Evolutionary conservation across 2,113 vertebrate species (phyloP).

Genomic region (Oncorhynchus keta): DNA sequence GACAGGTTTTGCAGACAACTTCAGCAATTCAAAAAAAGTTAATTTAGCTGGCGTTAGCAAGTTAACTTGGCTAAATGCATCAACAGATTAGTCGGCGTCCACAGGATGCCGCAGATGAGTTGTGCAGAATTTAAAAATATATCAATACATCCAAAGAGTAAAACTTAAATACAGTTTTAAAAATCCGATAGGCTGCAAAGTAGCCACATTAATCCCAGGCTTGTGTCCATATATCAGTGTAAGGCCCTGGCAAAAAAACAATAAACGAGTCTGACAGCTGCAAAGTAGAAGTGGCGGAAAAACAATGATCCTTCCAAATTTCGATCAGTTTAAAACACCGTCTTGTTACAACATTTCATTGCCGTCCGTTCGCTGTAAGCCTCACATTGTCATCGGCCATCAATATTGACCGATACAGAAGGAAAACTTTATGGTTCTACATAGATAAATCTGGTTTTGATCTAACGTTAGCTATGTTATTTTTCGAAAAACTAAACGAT

Average conservation of each 20-base stretch:
- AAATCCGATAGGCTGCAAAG: slow-evolving; percentile 6
- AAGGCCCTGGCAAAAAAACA: slow-evolving; percentile 50
- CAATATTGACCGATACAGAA: background rate
- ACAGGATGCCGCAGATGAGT: slow-evolving; percentile 65
- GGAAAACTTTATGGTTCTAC: background rate
- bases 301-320: slow-evolving; percentile 68
- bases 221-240: slow-evolving; percentile 46
- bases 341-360: slow-evolving; percentile 47
- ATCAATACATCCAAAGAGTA: slow-evolving; percentile 58
- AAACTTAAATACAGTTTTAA: slow-evolving; percentile 36
- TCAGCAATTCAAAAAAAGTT: slow-evolving; percentile 47
- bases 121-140: slow-evolving; percentile 51
- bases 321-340: slow-evolving; percentile 62
- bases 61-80: slow-evolving; percentile 44
- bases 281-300: slow-evolving; percentile 72
- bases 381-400: slow-evolving; percentile 38
- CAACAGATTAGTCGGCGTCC: slow-evolving; percentile 71
- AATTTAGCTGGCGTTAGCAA: no score
- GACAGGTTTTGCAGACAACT: slow-evolving; percentile 52
- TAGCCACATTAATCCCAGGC: slow-evolving; percentile 50
- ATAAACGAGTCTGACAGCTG: slow-evolving; percentile 75
- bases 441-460: slow-evolving; percentile 14
- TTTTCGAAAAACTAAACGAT: slow-evolving; percentile 60
- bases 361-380: slow-evolving; percentile 30
- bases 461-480: slow-evolving; percentile 21